These are phyloP conservation scores for Saccostrea cuccullata DNA, from an alignment of 1,140 invertebrate genomes.

Conservation along the genomic window DNA sequence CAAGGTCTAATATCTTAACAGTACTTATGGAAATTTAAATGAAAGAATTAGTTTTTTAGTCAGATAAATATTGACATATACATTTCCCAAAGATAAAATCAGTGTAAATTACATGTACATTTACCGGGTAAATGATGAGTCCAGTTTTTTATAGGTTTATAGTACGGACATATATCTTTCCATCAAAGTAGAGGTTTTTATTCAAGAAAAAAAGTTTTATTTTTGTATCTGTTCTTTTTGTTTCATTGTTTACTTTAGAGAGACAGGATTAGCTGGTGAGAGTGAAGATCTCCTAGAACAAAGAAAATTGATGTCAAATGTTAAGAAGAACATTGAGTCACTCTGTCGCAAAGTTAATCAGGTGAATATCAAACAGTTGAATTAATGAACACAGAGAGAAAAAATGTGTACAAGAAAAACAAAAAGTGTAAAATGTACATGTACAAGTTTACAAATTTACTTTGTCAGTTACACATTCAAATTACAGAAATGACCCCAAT, in stretches of 20 bases:
- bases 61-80: neutral
- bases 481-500: too few relatives aligned
- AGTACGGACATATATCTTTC: too few relatives aligned
- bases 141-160: too few relatives aligned
- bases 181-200: neutral
- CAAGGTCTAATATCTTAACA: conserved; percentile 72
- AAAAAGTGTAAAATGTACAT: neutral
- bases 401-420: neutral
- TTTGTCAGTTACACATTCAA: too few relatives aligned
- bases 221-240: neutral
- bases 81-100: neutral
- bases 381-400: neutral
- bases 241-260: conserved; percentile 56
- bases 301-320: conserved; percentile 63
- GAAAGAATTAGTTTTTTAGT: neutral
- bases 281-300: conserved; percentile 62
- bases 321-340: conserved; percentile 80
- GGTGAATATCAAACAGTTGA: conserved; percentile 64
- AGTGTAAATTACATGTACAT: too few relatives aligned
- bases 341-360: conserved; percentile 87
- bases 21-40: too few relatives aligned
- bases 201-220: neutral
- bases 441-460: too few relatives aligned
- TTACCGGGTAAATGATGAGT: too few relatives aligned
- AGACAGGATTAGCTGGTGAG: conserved; percentile 66